Base-by-base conservation (phyloP, 2,797 vertebrate genomes). In the Phataginus tricuspis region DNA sequence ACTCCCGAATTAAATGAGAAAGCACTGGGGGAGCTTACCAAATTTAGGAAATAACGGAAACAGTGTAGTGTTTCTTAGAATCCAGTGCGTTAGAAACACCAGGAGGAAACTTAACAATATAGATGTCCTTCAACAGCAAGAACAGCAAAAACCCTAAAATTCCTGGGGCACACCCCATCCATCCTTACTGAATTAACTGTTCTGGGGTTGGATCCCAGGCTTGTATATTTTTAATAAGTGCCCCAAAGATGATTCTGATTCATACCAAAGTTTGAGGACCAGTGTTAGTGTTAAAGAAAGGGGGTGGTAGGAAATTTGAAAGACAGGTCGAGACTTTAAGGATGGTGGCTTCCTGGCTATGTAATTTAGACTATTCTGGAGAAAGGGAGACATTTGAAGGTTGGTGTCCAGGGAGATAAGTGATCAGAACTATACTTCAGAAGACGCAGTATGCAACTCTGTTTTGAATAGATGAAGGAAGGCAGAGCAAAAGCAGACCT, bases 231-330 rank as follows among this genome's bases (percentile, higher is more conserved):
- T 74, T 68, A 86, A 37, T 42, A 84, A 68, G 13, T 27, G 19
- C 3, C n/a, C 16, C 27, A 92, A 5, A 18, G 6, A 39, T 42
- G 61, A 78, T 59, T 91, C 19, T 91, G 68, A 89, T 84, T 77
- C 61, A 64, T 45, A 66, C 31, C 61, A 27, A 89, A 97, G 31
- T 68, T 51, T 90, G 82, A 91, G 83, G 49, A n/a, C 72, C 49
- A 49, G 7, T 77, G 68, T 80, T 51, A 82, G 49, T 82, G 5
- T 51, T 89, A 63, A 74, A 61, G 71, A 75, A 75, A 75, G 11
- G 8, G 29, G 3, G 13, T 79, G 11, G 5, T 23, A 68, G 25
- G 2, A 86, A n/a, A 88, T 53, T 82, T 31, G 68, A n/a, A n/a
- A 84, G 45, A 57, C 10, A 34, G 49, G 23, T 25, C 12, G 55